These are phyloP conservation scores for Piaya cayana DNA, from an alignment of 2,113 vertebrate genomes.

Conservation along the genomic window DNA sequence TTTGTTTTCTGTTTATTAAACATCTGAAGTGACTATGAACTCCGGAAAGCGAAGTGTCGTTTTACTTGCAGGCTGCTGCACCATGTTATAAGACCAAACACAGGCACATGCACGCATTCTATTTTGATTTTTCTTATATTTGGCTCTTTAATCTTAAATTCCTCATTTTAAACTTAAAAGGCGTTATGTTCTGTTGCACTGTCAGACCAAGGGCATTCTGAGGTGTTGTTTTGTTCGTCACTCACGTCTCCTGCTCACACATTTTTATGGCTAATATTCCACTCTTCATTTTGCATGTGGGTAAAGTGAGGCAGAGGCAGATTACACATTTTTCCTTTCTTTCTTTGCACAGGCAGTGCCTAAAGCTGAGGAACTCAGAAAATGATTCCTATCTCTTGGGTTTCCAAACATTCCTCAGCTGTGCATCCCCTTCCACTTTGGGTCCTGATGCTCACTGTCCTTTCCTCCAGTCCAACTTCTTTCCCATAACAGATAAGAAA, in stretches of 20 bases:
- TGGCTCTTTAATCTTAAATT: neutral
- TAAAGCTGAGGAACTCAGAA: neutral
- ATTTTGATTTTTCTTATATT: fast-evolving
- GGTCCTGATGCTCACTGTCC: neutral
- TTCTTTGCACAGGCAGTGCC: neutral
- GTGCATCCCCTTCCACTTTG: neutral
- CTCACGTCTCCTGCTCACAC: fast-evolving
- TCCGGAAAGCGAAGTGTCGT: neutral
- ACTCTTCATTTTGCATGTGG: neutral
- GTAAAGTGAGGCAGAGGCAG: neutral
- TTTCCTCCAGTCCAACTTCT: neutral
- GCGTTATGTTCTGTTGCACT: neutral
- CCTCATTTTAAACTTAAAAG: neutral
- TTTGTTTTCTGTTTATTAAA: neutral
- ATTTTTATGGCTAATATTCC: neutral
- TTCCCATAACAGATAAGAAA: neutral
- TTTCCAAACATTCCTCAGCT: fast-evolving
- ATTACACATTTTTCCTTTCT: neutral
- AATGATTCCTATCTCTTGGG: neutral
- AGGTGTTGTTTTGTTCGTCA: fast-evolving
- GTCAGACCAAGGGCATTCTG: neutral
- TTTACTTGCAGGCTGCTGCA: neutral
- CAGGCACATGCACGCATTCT: fast-evolving
- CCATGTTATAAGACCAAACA: neutral
- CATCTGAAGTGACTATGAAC: neutral